Conservation (phyloP, 2,888 invertebrate genomes). For the Amiota communis region DNA sequence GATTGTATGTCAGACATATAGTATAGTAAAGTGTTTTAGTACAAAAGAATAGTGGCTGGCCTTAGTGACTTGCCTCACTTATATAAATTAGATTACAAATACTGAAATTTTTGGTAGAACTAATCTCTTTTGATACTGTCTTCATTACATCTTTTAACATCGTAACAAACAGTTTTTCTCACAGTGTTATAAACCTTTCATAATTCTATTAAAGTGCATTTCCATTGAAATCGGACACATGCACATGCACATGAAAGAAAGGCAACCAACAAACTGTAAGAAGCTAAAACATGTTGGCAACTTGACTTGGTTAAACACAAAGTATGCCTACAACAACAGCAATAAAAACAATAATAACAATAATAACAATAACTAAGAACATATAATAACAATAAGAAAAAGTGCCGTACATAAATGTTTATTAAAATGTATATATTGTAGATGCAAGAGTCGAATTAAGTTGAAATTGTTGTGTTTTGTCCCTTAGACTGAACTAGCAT, state of each 20-base stretch:
- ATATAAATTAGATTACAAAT: no score
- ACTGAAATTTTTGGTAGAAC: no score
- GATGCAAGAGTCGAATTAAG: conserved; percentile 22
- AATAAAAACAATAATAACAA: conserved; percentile 56
- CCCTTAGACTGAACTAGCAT: conserved; percentile 46
- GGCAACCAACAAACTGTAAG: background rate
- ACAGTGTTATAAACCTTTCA: conserved; percentile 7
- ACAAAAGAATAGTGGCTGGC: no score
- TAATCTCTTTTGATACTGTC: no score
- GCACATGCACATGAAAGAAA: background rate
- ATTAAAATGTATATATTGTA: conserved; percentile 24
- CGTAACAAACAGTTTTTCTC: background rate
- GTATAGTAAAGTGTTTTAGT: no score
- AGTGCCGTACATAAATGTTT: conserved; percentile 46
- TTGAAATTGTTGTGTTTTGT: conserved; percentile 39
- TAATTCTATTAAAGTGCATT: conserved; percentile 28
- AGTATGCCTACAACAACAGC: conserved; percentile 45
- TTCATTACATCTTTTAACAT: no score
- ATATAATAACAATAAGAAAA: conserved; percentile 62
- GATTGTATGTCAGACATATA: no score
- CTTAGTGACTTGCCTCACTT: no score
- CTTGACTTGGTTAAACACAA: conserved; percentile 20
- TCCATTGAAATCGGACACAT: conserved; percentile 18
- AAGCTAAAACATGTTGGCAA: background rate
- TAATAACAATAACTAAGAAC: conserved; percentile 57